phyloP scores from a whole-genome alignment of 2,113 vertebrate genomes.

The Cyanoderma ruficeps region DNA sequence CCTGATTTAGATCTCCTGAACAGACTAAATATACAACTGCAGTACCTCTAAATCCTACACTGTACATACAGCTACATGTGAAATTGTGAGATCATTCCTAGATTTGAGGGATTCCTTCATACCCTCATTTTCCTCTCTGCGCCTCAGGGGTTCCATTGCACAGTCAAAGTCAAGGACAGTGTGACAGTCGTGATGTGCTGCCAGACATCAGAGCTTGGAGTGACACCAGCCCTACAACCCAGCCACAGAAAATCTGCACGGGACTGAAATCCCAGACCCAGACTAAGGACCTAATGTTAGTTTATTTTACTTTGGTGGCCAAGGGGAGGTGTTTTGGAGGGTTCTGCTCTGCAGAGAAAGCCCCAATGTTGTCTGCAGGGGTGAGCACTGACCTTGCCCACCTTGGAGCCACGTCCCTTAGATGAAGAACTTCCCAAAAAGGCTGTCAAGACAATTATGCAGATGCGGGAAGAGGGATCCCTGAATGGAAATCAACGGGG shows the following conservation, averaged over 20 bases:
- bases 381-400: fast-evolving
- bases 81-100: neutral
- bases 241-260: neutral
- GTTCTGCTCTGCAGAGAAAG: neutral
- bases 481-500: neutral
- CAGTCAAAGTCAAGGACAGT: neutral
- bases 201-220: neutral
- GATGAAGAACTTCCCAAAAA: neutral
- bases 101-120: neutral
- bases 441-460: neutral
- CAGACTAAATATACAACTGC: neutral
- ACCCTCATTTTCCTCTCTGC: neutral
- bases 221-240: neutral
- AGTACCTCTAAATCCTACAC: neutral
- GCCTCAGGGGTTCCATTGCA: fast-evolving
- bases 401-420: neutral
- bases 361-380: neutral
- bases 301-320: neutral
- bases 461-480: neutral
- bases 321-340: neutral
- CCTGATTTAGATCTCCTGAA: neutral
- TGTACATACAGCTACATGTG: fast-evolving
- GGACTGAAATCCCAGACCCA: neutral
- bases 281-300: fast-evolving
- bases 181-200: fast-evolving